Evolutionary conservation across 1,140 invertebrate genomes (phyloP).

Genomic region (Eciton burchellii): DNA sequence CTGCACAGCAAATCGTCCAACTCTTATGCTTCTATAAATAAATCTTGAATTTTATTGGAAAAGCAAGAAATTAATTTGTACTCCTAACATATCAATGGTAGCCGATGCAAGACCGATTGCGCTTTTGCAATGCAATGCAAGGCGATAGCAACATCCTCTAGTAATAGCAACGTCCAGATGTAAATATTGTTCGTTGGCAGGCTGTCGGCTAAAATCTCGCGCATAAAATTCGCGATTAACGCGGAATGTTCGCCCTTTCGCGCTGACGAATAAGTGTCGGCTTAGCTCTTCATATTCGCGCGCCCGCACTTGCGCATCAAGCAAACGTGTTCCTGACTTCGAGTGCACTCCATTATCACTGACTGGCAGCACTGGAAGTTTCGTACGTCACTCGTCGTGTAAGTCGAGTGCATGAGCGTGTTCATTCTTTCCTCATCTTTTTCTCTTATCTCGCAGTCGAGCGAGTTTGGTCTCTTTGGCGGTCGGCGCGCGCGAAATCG

Average conservation of each 20-base stretch:
- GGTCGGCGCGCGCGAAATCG: not conserved
- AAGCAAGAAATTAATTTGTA: too few relatives aligned
- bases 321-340: slow-evolving; percentile 48
- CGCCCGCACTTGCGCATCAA: slow-evolving; percentile 24
- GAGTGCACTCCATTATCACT: slow-evolving; percentile 37
- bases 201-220: slow-evolving; percentile 3
- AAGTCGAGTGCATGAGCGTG: slow-evolving; percentile 15
- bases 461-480: not conserved
- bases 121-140: too few relatives aligned
- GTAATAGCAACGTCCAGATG: slow-evolving; percentile 20
- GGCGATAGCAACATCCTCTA: too few relatives aligned
- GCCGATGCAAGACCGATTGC: too few relatives aligned
- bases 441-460: not conserved
- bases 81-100: too few relatives aligned
- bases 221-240: slow-evolving; percentile 25
- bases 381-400: not conserved
- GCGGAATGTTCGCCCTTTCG: not conserved
- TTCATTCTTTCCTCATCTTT: not conserved
- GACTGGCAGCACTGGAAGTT: not conserved
- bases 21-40: too few relatives aligned
- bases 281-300: not conserved
- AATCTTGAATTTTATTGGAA: too few relatives aligned
- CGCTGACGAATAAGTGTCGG: not conserved
- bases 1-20: too few relatives aligned
- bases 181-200: too few relatives aligned